A percentile compares a stretch with the other conserved stretches of the same genome.
Evolutionary conservation across 1,140 invertebrate species (phyloP).

Genomic region (Euwallacea similis): DNA sequence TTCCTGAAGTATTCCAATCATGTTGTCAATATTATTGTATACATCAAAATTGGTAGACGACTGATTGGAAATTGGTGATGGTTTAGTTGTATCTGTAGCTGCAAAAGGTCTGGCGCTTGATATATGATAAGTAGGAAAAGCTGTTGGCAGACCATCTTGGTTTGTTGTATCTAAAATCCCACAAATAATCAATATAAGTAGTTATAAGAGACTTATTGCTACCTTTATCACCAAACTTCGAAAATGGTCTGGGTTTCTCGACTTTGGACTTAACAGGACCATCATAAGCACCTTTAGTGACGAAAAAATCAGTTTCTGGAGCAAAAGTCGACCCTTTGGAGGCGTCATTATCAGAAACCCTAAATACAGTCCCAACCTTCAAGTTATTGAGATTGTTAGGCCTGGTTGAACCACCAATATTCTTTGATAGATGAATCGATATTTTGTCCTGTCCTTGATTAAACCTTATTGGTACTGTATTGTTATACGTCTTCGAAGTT

Average conservation of each 20-base stretch:
- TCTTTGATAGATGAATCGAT: conserved; percentile 37
- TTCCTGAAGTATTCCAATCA: conserved; percentile 48
- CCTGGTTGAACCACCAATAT: conserved; percentile 16
- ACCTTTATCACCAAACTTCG: neutral
- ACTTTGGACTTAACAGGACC: conserved; percentile 34
- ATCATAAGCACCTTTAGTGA: neutral
- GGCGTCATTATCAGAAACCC: neutral
- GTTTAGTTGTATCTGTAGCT: conserved; percentile 13
- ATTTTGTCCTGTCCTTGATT: conserved; percentile 34
- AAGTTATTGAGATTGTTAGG: neutral
- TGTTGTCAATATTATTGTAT: conserved; percentile 47
- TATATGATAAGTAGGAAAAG: conserved; percentile 41
- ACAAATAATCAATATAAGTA: too few species aligned
- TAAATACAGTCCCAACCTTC: conserved; percentile 17
- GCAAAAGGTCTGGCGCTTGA: conserved; percentile 50
- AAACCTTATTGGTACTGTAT: conserved; percentile 35
- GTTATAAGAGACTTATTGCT: too few species aligned
- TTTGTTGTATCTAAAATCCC: too few species aligned
- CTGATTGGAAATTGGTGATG: conserved; percentile 29
- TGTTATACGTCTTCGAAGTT: conserved; percentile 9
- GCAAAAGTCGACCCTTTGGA: neutral
- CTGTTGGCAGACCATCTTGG: neutral
- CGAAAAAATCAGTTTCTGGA: too few species aligned
- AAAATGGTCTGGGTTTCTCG: conserved; percentile 44
- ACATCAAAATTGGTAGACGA: conserved; percentile 29